Evolutionary conservation across 2,113 vertebrate species (phyloP).

Genomic region (Xerus inauris): DNA sequence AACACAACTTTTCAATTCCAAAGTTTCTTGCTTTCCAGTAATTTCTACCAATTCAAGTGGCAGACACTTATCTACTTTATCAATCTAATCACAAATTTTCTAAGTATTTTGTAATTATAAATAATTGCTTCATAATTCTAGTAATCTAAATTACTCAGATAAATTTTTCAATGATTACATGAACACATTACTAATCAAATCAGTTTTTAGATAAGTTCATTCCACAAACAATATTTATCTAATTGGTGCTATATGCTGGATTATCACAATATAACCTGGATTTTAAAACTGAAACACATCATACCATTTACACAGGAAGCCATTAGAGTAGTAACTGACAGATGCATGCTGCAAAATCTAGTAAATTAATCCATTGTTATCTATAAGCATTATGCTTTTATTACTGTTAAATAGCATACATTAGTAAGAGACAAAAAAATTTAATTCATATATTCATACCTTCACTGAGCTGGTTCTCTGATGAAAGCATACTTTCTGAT

Average conservation of each 20-base stretch:
- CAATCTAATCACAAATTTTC: constrained; percentile 5
- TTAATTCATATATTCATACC: constrained; percentile 78
- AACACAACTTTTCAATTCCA: constrained; percentile 28
- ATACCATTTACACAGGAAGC: constrained; percentile 37
- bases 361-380: constrained; percentile 39
- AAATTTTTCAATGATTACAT: background rate
- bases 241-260: background rate
- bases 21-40: constrained; percentile 38
- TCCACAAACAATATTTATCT: constrained; percentile 42
- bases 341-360: constrained; percentile 23
- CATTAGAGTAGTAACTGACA: constrained; percentile 47
- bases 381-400: constrained; percentile 47
- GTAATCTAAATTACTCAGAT: constrained; percentile 47
- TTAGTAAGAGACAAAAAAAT: constrained; percentile 13
- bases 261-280: constrained; percentile 16
- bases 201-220: background rate
- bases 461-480: constrained; percentile 80
- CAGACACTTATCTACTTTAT: constrained; percentile 42
- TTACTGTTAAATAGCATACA: constrained; percentile 30
- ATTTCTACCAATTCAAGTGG: constrained; percentile 5
- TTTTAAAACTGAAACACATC: constrained; percentile 56
- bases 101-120: constrained; percentile 41
- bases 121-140: constrained; percentile 18
- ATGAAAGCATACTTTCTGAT: constrained; percentile 63
- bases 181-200: constrained; percentile 54